Percentiles rank a stretch among this genome's conserved stretches.
Evolutionary conservation across 2,888 invertebrate genomes (phyloP).

Genomic region (Agrochola lychnidis): DNA sequence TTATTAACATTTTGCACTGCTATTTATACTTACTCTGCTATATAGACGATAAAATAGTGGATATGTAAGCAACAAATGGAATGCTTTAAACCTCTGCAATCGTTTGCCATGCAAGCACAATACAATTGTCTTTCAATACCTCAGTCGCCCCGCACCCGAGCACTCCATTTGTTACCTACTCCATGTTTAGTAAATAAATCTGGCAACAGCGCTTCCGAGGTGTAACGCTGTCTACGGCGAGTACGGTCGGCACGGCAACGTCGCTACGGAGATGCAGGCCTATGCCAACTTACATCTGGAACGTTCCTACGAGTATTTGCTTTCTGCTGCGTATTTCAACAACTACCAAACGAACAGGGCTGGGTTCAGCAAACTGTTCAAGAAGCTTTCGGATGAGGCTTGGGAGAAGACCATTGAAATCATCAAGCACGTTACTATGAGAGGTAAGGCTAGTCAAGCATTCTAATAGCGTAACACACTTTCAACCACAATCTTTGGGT

Average conservation of each 20-base stretch:
- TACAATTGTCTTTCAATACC: neutral
- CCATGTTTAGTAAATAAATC: slow-evolving; percentile 38
- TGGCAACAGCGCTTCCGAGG: slow-evolving; percentile 80
- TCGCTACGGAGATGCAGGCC: slow-evolving; percentile 83
- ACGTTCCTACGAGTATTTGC: slow-evolving; percentile 94
- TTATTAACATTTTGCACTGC: slow-evolving; percentile 8
- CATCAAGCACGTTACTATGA: slow-evolving; percentile 94
- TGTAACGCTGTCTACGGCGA: slow-evolving; percentile 93
- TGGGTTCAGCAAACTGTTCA: slow-evolving; percentile 94
- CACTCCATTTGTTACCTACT: slow-evolving; percentile 35
- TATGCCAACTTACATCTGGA: slow-evolving; percentile 92
- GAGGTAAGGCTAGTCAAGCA: slow-evolving; percentile 89
- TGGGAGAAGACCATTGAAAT: slow-evolving; percentile 94
- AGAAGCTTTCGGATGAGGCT: slow-evolving; percentile 93
- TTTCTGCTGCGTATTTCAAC: slow-evolving; percentile 94
- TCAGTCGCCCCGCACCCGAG: neutral
- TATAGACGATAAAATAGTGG: neutral
- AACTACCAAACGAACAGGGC: slow-evolving; percentile 94
- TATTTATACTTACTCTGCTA: neutral
- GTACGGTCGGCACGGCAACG: slow-evolving; percentile 87
- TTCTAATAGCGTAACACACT: too few species aligned
- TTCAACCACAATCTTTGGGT: too few species aligned
- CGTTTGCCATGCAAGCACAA: neutral
- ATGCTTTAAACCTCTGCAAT: slow-evolving; percentile 2
- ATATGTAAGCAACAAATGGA: slow-evolving; percentile 17